phyloP scores from a whole-genome alignment of 2,797 vertebrate species.

The Eurystomus glaucurus region DNA sequence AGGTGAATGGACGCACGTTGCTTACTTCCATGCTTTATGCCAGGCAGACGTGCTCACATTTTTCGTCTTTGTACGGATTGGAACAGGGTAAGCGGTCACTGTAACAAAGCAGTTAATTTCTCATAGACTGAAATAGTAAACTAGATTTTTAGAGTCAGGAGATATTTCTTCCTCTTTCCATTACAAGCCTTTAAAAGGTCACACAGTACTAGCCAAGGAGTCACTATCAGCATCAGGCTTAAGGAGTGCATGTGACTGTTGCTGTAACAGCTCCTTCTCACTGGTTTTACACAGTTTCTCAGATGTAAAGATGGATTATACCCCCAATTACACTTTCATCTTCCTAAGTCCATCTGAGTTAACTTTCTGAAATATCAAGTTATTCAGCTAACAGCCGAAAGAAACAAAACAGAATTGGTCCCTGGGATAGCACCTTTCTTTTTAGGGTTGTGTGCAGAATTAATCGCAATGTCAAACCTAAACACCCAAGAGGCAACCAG shows the following conservation, averaged over 20 bases:
- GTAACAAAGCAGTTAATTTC: neutral
- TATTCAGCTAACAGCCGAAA: neutral
- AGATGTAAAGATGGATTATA: neutral
- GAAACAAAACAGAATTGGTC: neutral
- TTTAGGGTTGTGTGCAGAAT: neutral
- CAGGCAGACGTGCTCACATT: neutral
- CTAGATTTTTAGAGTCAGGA: neutral
- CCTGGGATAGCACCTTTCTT: neutral
- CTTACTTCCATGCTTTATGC: neutral
- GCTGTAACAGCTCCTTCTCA: neutral
- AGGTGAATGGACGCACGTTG: neutral
- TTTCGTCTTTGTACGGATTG: constrained; percentile 17
- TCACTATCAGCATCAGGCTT: neutral
- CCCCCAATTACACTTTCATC: neutral
- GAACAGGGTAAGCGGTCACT: neutral
- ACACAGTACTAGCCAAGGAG: neutral
- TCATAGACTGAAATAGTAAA: neutral
- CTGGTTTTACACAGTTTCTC: neutral
- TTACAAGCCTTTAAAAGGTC: neutral
- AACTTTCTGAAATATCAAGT: neutral
- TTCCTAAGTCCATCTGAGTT: fast-evolving
- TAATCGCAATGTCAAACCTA: neutral
- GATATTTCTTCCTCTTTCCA: neutral
- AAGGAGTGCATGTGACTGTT: neutral
- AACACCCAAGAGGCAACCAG: neutral